A percentile compares a stretch with the other conserved stretches of the same genome.
These are phyloP conservation scores for Sebastes hopkinsi DNA, from an alignment of 2,797 vertebrate genomes.

Conservation along the genomic window DNA sequence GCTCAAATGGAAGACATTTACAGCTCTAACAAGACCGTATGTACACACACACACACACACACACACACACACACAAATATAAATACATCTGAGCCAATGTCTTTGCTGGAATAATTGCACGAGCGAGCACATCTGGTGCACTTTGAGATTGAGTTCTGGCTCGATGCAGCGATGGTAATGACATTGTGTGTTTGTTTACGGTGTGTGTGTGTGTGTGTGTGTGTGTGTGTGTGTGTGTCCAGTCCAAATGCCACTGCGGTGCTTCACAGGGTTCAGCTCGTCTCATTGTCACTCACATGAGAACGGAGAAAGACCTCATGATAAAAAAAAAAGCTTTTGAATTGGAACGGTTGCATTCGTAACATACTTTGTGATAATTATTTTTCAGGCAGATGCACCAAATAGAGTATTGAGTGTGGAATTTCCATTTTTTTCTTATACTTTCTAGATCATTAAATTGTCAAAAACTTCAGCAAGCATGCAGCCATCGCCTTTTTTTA, in stretches of 20 bases:
- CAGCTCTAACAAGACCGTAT: conserved; percentile 79
- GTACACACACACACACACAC: conserved; percentile 36
- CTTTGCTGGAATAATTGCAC: conserved; percentile 83
- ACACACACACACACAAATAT: conserved; percentile 33
- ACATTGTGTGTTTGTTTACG: conserved; percentile 54
- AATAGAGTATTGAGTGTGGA: neutral
- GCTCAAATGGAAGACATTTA: conserved; percentile 85
- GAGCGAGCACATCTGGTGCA: conserved; percentile 85
- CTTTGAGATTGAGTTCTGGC: conserved; percentile 83
- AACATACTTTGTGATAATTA: neutral
- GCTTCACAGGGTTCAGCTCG: conserved; percentile 69
- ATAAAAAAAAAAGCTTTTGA: neutral
- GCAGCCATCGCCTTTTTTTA: neutral
- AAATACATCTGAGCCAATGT: conserved; percentile 78
- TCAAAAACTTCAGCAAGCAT: neutral
- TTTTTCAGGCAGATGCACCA: neutral
- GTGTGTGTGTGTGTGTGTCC: conserved; percentile 56
- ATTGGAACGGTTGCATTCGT: neutral
- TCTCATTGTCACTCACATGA: conserved; percentile 55
- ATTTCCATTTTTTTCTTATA: neutral
- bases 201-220: conserved; percentile 31
- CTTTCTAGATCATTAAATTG: neutral
- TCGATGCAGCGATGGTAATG: conserved; percentile 77
- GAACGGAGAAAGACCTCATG: conserved; percentile 11
- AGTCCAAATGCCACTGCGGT: conserved; percentile 80